Evolutionary conservation across 1,140 invertebrate species (phyloP), one percentile per base, ranked within the genome.

Genomic region (Drosophila murphyi): DNA sequence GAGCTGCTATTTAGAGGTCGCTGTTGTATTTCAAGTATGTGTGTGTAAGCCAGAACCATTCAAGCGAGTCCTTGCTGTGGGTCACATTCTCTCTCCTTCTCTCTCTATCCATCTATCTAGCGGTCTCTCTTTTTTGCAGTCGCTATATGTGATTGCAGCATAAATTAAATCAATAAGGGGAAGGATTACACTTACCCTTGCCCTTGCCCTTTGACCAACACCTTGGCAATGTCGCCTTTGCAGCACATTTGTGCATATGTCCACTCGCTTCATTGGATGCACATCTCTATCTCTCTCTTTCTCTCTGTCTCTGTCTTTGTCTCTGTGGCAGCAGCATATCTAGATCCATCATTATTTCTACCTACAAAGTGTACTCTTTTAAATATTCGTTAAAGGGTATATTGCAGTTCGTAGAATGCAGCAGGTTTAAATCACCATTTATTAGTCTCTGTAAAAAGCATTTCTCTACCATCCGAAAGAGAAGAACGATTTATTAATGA

Each of bases 161-260:
- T 55, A 70, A 70, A 70, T 70, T 70, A 43, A 74, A 87, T 87
- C 82, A 87, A 87, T 87, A 87, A 76, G 4, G 10, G n/a, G 10
- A n/a, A n/a, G 3, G 39, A 43, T 54, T 61, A 32, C 32, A 57
- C 39, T 70, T 48, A 20, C 47, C 47, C 28, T 60, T 34, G 57
- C n/a, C 57, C 41, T 59, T 59, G 54, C 48, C 28, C 59, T 78
- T 69, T 10, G 7, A 7, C 10, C 39, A 78, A 80, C 78, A 78
- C 72, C 65, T 32, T 29, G 65, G 31, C 78, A 70, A 72, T 48
- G 71, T 60, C 55, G 35, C 68, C 61, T 45, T 65, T 68, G n/a
- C 5, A 35, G 10, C 35, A 31, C 29, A 52, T 52, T 12, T 52
- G 5, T 48, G 35, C 67, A 37, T 48, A 43, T 67, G 29, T 57